A percentile compares a stretch with the other conserved stretches of the same genome.
Evolutionary conservation across 2,797 vertebrate species (phyloP).

Genomic region (Euphonia xanthogaster): DNA sequence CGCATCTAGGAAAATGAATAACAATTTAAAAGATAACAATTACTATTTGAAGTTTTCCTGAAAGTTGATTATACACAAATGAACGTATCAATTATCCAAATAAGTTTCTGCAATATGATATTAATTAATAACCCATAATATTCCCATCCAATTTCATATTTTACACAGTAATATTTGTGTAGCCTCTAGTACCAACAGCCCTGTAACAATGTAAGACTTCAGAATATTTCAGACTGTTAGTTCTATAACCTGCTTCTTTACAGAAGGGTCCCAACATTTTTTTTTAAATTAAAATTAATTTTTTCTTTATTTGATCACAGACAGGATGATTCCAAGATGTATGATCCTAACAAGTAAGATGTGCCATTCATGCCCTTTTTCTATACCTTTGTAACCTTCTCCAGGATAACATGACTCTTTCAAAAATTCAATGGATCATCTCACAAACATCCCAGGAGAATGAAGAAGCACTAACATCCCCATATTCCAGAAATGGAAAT

Average conservation of each 20-base stretch:
- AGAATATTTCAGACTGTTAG: background rate
- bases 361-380: background rate
- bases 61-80: background rate
- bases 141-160: background rate
- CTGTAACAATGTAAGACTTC: background rate
- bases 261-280: background rate
- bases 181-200: background rate
- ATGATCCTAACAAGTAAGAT: background rate
- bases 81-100: background rate
- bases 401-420: background rate
- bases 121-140: background rate
- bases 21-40: background rate
- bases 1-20: conserved; percentile 80
- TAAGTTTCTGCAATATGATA: background rate
- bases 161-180: background rate
- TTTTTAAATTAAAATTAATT: background rate
- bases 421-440: background rate
- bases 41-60: background rate
- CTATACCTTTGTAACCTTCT: background rate
- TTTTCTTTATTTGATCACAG: background rate
- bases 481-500: background rate
- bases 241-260: background rate
- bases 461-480: background rate
- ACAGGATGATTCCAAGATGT: background rate
- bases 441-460: background rate